A percentile compares a stretch with the other conserved stretches of the same genome.
Conservation (phyloP, 2,113 vertebrate species). For the Neodontobutis hainanensis region DNA sequence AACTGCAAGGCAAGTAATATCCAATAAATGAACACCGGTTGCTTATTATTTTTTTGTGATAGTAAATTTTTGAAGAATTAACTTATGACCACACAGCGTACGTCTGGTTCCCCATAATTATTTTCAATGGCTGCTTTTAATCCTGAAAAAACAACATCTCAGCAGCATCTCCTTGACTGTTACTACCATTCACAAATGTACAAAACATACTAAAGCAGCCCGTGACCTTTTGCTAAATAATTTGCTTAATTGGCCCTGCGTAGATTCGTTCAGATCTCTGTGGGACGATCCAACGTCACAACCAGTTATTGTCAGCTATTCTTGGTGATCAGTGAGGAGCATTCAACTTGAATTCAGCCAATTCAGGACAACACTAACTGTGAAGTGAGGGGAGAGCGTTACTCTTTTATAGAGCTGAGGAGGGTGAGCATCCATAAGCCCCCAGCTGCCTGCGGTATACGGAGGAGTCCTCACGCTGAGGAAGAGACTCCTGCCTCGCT, state of each 20-base stretch:
- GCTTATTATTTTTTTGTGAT: too few relatives aligned
- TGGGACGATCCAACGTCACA: conserved; percentile 31
- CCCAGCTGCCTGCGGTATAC: conserved; percentile 20
- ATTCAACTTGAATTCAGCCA: conserved; percentile 33
- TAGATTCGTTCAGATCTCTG: conserved; percentile 7
- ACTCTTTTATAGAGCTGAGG: conserved; percentile 27
- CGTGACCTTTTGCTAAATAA: too few relatives aligned
- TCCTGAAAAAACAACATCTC: too few relatives aligned
- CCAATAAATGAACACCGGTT: too few relatives aligned
- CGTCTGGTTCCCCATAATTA: too few relatives aligned
- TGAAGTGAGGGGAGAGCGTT: conserved; percentile 12
- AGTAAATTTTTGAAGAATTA: too few relatives aligned
- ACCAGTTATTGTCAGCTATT: conserved; percentile 1
- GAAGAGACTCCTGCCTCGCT: conserved; percentile 16
- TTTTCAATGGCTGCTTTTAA: too few relatives aligned
- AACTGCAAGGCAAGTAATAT: too few relatives aligned
- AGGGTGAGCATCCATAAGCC: conserved; percentile 12
- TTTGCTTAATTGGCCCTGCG: background rate
- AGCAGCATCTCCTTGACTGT: too few relatives aligned
- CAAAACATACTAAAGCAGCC: too few relatives aligned
- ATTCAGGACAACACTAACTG: conserved; percentile 17
- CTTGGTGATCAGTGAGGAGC: conserved; percentile 10
- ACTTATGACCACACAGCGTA: too few relatives aligned
- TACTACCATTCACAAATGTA: too few relatives aligned
- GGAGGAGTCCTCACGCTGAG: conserved; percentile 14